Conservation (phyloP, 2,888 invertebrate species). For the Clitarchus hookeri region DNA sequence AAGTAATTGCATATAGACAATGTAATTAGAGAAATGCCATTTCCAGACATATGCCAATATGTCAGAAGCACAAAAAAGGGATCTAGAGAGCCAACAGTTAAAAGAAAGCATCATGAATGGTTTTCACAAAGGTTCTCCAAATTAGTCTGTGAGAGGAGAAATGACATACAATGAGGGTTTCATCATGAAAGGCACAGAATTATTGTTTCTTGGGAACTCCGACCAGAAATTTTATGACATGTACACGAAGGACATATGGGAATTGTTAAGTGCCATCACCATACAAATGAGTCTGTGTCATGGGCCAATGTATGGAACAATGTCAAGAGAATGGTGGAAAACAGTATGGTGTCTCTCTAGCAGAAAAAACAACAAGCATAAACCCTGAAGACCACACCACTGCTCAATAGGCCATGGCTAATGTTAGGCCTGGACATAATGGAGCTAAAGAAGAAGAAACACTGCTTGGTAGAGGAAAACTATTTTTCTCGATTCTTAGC, state of each 20-base stretch:
- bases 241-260: too few species aligned
- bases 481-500: too few species aligned
- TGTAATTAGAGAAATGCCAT: background rate
- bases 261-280: too few species aligned
- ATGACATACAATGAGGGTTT: background rate
- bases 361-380: background rate
- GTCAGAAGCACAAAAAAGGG: background rate
- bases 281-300: too few species aligned
- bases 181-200: background rate
- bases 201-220: background rate
- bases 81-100: background rate
- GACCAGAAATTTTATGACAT: background rate
- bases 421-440: background rate
- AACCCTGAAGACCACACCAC: background rate
- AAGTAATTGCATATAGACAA: background rate
- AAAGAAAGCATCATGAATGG: background rate
- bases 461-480: too few species aligned
- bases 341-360: background rate
- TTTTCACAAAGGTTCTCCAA: background rate
- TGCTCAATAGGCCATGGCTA: background rate
- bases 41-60: background rate
- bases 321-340: too few species aligned
- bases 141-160: background rate
- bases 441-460: background rate
- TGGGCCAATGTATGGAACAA: too few species aligned